These are phyloP conservation scores for Centroberyx gerrardi DNA, from an alignment of 2,797 vertebrate species.

Conservation along the genomic window DNA sequence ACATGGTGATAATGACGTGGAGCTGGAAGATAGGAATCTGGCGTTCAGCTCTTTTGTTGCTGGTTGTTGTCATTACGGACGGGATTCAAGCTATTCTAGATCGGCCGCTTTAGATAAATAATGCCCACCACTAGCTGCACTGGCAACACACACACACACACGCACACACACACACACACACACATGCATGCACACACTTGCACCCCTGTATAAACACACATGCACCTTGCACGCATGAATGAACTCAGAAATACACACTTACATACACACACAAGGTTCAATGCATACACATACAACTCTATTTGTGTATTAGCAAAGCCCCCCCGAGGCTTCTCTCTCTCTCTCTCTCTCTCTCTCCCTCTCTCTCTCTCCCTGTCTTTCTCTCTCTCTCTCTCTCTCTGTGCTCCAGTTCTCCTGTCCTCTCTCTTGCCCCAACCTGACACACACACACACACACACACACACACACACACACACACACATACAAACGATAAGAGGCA, in stretches of 20 bases:
- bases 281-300: constrained; percentile 17
- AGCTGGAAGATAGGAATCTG: background rate
- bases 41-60: constrained; percentile 1
- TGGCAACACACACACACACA: constrained; percentile 1
- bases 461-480: constrained; percentile 19
- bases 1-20: background rate
- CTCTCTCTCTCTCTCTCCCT: constrained; percentile 20
- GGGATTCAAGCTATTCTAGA: background rate
- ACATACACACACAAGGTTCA: constrained; percentile 15
- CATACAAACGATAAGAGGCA: constrained; percentile 22
- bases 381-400: background rate
- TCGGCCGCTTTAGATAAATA: constrained; percentile 29
- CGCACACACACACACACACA: constrained; percentile 11
- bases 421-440: background rate
- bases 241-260: constrained; percentile 11
- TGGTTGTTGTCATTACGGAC: constrained; percentile 12
- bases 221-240: constrained; percentile 37
- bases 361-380: no score
- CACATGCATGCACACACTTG: constrained; percentile 18
- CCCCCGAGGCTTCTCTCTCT: constrained; percentile 24
- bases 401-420: constrained; percentile 6
- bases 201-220: constrained; percentile 50
- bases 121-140: constrained; percentile 9
- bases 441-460: constrained; percentile 14
- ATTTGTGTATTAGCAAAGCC: constrained; percentile 30